These are phyloP conservation scores for Sisor rabdophorus DNA, from an alignment of 2,113 vertebrate genomes.

Conservation along the genomic window DNA sequence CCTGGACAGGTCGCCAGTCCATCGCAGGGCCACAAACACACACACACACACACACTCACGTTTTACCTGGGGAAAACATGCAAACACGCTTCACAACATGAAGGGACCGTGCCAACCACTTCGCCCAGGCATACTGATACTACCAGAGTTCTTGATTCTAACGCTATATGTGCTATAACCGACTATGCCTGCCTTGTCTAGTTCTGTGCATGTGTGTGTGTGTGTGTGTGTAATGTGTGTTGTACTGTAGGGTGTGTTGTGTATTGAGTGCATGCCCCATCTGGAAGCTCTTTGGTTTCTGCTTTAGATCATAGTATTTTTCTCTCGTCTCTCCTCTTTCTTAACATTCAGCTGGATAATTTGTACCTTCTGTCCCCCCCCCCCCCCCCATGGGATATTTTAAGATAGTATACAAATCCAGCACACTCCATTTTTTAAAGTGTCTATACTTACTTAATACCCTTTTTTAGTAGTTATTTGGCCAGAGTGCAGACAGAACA, in stretches of 20 bases:
- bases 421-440: neutral
- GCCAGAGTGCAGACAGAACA: neutral
- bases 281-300: constrained; percentile 37
- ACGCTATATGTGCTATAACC: neutral
- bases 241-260: neutral
- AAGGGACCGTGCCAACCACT: too few relatives aligned
- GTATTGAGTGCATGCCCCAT: constrained; percentile 5
- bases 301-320: constrained; percentile 27
- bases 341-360: constrained; percentile 9
- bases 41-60: too few relatives aligned
- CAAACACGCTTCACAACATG: too few relatives aligned
- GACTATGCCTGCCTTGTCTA: neutral
- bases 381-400: neutral
- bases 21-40: too few relatives aligned
- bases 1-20: too few relatives aligned
- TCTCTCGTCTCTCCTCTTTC: neutral
- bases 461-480: neutral
- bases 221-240: constrained; percentile 5
- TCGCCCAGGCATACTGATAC: too few relatives aligned
- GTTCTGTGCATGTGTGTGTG: neutral
- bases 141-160: neutral
- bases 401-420: constrained; percentile 19
- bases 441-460: neutral
- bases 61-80: too few relatives aligned
- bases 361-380: constrained; percentile 22